Conservation (phyloP, 2,113 vertebrate genomes). For the Percina caprodes region DNA sequence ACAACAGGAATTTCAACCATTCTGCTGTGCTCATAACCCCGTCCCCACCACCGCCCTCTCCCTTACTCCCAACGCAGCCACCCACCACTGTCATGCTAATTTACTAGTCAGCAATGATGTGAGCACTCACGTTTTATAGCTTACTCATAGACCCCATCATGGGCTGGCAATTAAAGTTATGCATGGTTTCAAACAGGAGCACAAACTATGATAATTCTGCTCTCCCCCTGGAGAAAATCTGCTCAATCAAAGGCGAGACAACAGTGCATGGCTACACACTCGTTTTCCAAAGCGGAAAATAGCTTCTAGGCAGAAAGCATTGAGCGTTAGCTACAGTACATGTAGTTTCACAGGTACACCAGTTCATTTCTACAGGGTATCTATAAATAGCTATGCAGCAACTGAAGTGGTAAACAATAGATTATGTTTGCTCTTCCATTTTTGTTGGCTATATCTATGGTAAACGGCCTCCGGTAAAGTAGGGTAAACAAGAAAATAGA, state of each 20-base stretch:
- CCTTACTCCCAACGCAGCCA: slow-evolving; percentile 42
- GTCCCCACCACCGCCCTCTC: slow-evolving; percentile 32
- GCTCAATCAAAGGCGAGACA: slow-evolving; percentile 40
- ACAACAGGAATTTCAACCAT: slow-evolving; percentile 71
- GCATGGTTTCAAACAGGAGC: slow-evolving; percentile 36
- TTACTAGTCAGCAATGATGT: slow-evolving; percentile 38
- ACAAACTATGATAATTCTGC: slow-evolving; percentile 5
- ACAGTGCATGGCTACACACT: slow-evolving; percentile 8
- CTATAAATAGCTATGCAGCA: slow-evolving; percentile 49
- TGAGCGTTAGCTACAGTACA: slow-evolving; percentile 8
- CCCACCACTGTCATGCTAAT: slow-evolving; percentile 54
- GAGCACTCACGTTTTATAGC: slow-evolving; percentile 45
- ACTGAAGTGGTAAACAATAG: slow-evolving; percentile 70
- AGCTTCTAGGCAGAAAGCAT: slow-evolving; percentile 35
- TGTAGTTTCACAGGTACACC: slow-evolving; percentile 44
- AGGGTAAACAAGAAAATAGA: slow-evolving; percentile 60
- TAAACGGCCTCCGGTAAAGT: slow-evolving; percentile 60
- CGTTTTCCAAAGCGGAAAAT: slow-evolving; percentile 26
- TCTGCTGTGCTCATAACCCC: slow-evolving; percentile 70
- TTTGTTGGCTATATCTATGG: slow-evolving; percentile 58
- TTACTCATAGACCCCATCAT: slow-evolving; percentile 36
- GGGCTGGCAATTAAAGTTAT: slow-evolving; percentile 48
- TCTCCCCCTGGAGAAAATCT: slow-evolving; percentile 23
- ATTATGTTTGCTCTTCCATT: slow-evolving; percentile 64
- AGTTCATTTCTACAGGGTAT: slow-evolving; percentile 56